phyloP scores from a whole-genome alignment of 2,113 vertebrate genomes.

The Larimichthys crocea region DNA sequence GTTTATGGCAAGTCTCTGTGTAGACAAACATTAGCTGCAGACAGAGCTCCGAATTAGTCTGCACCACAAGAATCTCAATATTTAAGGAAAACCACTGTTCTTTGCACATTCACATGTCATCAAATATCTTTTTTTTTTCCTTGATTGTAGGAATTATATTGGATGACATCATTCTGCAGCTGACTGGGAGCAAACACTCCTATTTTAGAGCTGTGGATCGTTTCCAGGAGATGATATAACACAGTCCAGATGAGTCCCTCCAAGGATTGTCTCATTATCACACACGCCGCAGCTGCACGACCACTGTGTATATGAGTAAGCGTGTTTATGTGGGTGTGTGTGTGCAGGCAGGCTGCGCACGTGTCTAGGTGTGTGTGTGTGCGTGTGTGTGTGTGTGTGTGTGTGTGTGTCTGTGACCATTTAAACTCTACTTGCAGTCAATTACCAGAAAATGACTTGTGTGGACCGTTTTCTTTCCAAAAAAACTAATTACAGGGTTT shows the following conservation, averaged over 20 bases:
- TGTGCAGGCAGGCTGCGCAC: not conserved
- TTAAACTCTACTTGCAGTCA: slow-evolving; percentile 79
- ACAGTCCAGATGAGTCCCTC: slow-evolving; percentile 79
- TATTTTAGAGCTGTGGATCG: slow-evolving; percentile 74
- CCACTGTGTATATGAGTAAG: slow-evolving; percentile 53
- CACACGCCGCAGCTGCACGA: slow-evolving; percentile 74
- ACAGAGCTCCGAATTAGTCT: slow-evolving; percentile 62
- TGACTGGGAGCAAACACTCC: slow-evolving; percentile 77
- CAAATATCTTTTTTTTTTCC: slow-evolving; percentile 65
- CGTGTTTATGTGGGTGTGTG: slow-evolving; percentile 28
- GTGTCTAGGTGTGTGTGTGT: slow-evolving; percentile 1
- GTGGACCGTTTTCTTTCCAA: slow-evolving; percentile 71
- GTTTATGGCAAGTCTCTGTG: slow-evolving; percentile 55
- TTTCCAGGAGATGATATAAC: slow-evolving; percentile 82
- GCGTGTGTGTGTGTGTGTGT: slow-evolving; percentile 32
- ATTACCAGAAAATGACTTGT: slow-evolving; percentile 81
- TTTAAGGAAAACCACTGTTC: slow-evolving; percentile 68
- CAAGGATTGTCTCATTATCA: slow-evolving; percentile 82
- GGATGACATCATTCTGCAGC: slow-evolving; percentile 82
- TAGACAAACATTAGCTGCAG: slow-evolving; percentile 64
- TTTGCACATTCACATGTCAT: slow-evolving; percentile 74
- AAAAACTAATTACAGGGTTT: slow-evolving; percentile 79
- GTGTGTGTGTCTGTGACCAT: slow-evolving; percentile 70
- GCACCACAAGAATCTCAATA: slow-evolving; percentile 66
- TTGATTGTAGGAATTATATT: slow-evolving; percentile 78